These are phyloP conservation scores for Neoascia interrupta DNA, from an alignment of 2,888 invertebrate species.

Conservation along the genomic window DNA sequence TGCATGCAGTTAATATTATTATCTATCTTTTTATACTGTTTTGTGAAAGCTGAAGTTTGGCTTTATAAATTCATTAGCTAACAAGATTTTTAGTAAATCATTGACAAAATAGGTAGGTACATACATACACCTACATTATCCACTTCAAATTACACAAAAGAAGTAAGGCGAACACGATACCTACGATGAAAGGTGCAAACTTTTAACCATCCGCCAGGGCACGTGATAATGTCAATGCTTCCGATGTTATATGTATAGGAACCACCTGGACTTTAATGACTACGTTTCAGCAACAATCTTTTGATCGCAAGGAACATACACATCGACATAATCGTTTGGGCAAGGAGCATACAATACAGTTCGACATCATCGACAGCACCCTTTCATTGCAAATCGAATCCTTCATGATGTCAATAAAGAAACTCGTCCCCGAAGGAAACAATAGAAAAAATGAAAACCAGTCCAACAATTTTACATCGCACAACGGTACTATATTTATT, in stretches of 20 bases:
- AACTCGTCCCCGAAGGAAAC: not conserved
- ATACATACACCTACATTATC: too few species aligned
- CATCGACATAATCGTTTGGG: too few species aligned
- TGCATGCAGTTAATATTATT: too few species aligned
- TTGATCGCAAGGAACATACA: slow-evolving; percentile 13
- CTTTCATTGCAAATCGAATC: slow-evolving; percentile 52
- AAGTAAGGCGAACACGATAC: too few species aligned
- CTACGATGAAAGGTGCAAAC: slow-evolving; percentile 3
- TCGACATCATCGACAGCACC: slow-evolving; percentile 42
- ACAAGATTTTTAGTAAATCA: too few species aligned
- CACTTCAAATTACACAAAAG: too few species aligned
- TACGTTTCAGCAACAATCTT: slow-evolving; percentile 18
- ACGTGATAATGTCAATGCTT: slow-evolving; percentile 16
- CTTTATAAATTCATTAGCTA: too few species aligned
- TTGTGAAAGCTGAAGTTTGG: too few species aligned
- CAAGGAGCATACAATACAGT: too few species aligned
- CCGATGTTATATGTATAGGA: too few species aligned
- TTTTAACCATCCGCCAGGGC: not conserved
- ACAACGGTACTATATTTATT: slow-evolving; percentile 52
- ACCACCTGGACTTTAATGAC: slow-evolving; percentile 57
- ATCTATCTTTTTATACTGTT: too few species aligned
- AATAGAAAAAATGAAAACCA: slow-evolving; percentile 29
- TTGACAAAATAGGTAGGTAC: too few species aligned
- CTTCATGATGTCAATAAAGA: slow-evolving; percentile 32
- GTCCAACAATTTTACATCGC: slow-evolving; percentile 30